Percentiles rank a stretch among this genome's conserved stretches.
These are phyloP conservation scores for Bostrychus sinensis DNA, from an alignment of 2,113 vertebrate species.

Conservation along the genomic window DNA sequence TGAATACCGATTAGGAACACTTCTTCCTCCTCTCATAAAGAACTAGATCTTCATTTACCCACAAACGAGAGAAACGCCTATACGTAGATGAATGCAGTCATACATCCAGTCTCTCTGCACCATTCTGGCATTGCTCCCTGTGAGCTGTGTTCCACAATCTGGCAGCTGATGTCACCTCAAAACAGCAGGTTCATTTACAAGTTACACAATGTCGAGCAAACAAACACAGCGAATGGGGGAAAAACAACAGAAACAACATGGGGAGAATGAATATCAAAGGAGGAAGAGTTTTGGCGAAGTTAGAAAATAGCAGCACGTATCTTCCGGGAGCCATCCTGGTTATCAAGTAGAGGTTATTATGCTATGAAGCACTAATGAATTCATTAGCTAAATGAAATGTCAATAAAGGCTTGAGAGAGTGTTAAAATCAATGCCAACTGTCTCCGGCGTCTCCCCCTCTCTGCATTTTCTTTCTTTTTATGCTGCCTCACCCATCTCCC, in stretches of 20 bases:
- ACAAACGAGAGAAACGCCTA: neutral
- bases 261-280: conserved; percentile 22
- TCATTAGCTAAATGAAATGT: conserved; percentile 78
- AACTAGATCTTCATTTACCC: too few species aligned
- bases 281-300: conserved; percentile 39
- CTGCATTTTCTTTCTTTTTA: conserved; percentile 39
- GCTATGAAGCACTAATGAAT: conserved; percentile 72
- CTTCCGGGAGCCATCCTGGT: conserved; percentile 51
- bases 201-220: conserved; percentile 45
- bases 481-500: conserved; percentile 65
- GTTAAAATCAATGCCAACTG: conserved; percentile 68
- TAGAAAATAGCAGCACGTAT: conserved; percentile 32
- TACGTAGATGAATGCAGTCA: conserved; percentile 25
- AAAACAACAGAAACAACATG: conserved; percentile 8
- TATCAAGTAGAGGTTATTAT: conserved; percentile 73
- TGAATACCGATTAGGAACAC: neutral
- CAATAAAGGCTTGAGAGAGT: conserved; percentile 72
- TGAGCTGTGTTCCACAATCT: conserved; percentile 31
- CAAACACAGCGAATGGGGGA: conserved; percentile 29
- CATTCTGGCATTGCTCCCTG: conserved; percentile 11
- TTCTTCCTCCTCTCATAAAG: neutral
- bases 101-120: conserved; percentile 8
- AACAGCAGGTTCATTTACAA: conserved; percentile 51
- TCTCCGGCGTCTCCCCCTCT: conserved; percentile 29
- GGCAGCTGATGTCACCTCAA: conserved; percentile 53